These are phyloP conservation scores for Trematomus loennbergii DNA, from an alignment of 2,113 vertebrate genomes.

Conservation along the genomic window DNA sequence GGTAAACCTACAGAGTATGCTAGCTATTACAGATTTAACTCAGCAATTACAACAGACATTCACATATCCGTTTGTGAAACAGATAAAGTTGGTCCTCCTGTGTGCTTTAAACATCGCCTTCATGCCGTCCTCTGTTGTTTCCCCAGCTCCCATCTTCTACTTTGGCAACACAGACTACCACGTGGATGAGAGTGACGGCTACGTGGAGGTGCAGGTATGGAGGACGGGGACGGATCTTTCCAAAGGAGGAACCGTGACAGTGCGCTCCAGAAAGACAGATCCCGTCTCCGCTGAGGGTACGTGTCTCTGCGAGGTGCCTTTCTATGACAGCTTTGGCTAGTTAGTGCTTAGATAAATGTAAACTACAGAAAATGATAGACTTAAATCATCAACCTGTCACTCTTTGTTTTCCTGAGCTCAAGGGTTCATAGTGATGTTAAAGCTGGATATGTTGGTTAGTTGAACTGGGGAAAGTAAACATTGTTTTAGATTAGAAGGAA, in stretches of 20 bases:
- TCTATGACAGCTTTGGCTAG: constrained; percentile 27
- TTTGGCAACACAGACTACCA: constrained; percentile 88
- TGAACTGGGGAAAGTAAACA: constrained; percentile 75
- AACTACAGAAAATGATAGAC: constrained; percentile 55
- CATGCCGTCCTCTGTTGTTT: constrained; percentile 14
- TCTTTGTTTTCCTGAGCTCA: constrained; percentile 55
- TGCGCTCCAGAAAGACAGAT: constrained; percentile 91
- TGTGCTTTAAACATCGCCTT: constrained; percentile 17
- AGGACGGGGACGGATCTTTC: constrained; percentile 93
- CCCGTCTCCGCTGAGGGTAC: constrained; percentile 91
- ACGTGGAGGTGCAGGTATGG: constrained; percentile 90
- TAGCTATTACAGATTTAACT: constrained; percentile 61
- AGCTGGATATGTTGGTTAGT: constrained; percentile 37
- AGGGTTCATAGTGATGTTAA: constrained; percentile 38
- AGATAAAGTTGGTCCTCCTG: constrained; percentile 23
- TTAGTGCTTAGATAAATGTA: constrained; percentile 45
- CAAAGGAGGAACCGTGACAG: constrained; percentile 88
- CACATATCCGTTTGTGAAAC: constrained; percentile 47
- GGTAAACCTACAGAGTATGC: constrained; percentile 33
- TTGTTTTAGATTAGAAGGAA: constrained; percentile 28
- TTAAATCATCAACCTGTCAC: constrained; percentile 53
- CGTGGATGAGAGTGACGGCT: constrained; percentile 91
- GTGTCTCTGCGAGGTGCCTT: constrained; percentile 40
- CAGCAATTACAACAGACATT: constrained; percentile 54
- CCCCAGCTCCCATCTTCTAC: constrained; percentile 91